Evolutionary conservation across 2,888 invertebrate species (phyloP).

Genomic region (Arctia plantaginis): DNA sequence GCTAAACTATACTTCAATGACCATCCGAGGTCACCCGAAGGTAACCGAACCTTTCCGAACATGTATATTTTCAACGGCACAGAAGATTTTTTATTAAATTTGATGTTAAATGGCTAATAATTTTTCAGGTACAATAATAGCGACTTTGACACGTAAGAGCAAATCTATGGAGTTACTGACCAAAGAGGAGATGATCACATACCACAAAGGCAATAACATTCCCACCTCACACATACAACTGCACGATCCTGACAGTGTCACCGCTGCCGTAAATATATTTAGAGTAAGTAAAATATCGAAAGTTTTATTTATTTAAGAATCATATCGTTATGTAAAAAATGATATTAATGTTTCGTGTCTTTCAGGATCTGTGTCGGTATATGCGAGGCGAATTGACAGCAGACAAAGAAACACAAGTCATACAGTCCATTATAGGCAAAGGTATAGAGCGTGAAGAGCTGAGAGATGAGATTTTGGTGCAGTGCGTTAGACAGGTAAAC

Average conservation of each 20-base stretch:
- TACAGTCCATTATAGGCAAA: constrained; percentile 94
- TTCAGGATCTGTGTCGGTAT: constrained; percentile 95
- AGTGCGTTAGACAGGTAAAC: constrained; percentile 92
- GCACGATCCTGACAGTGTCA: constrained; percentile 97
- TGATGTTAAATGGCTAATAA: neutral
- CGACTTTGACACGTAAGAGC: constrained; percentile 92
- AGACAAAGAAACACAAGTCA: constrained; percentile 93
- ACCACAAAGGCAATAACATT: constrained; percentile 94
- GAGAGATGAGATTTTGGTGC: constrained; percentile 96
- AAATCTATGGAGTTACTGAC: constrained; percentile 93
- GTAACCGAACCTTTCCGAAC: constrained; percentile 64
- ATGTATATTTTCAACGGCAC: too few relatives aligned
- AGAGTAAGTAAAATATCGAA: constrained; percentile 89
- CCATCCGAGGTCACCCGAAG: constrained; percentile 94
- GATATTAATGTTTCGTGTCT: constrained; percentile 13
- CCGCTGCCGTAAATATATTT: constrained; percentile 95
- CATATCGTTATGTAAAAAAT: too few relatives aligned
- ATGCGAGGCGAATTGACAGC: constrained; percentile 95
- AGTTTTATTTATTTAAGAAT: neutral
- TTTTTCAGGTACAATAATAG: constrained; percentile 90
- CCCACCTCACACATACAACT: constrained; percentile 97
- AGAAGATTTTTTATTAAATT: neutral
- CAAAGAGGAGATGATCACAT: constrained; percentile 97
- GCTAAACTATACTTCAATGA: constrained; percentile 97
- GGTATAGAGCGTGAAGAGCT: constrained; percentile 97